These are phyloP conservation scores for Tapera naevia DNA, from an alignment of 2,797 vertebrate species.

Conservation along the genomic window DNA sequence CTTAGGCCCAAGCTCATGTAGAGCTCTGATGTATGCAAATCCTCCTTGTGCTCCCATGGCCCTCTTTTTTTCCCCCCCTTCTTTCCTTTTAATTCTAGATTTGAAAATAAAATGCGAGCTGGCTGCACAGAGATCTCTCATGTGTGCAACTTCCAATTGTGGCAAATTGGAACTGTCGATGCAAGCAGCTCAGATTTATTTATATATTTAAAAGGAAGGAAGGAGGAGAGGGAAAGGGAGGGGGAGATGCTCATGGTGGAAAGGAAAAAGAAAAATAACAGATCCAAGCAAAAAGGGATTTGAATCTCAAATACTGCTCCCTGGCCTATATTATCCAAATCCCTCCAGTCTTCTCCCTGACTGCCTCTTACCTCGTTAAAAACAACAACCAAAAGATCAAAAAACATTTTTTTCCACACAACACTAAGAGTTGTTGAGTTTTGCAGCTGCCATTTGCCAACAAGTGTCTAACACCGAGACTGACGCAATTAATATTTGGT, in stretches of 20 bases:
- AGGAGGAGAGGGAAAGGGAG: conserved; percentile 34
- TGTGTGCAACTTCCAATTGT: conserved; percentile 74
- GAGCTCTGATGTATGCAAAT: conserved; percentile 76
- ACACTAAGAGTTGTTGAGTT: conserved; percentile 41
- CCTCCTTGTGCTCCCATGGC: conserved; percentile 68
- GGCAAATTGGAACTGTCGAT: conserved; percentile 74
- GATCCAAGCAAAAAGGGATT: conserved; percentile 64
- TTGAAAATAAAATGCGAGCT: conserved; percentile 76
- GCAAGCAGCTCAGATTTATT: conserved; percentile 72
- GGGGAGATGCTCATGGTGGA: background rate
- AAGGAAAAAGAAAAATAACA: conserved; percentile 49
- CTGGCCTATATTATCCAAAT: conserved; percentile 66
- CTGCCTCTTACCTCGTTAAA: conserved; percentile 62
- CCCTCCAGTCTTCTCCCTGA: conserved; percentile 45
- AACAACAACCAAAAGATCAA: conserved; percentile 61
- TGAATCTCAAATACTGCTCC: conserved; percentile 67
- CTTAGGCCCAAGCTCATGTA: conserved; percentile 52
- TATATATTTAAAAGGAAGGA: conserved; percentile 70
- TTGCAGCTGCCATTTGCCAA: conserved; percentile 40
- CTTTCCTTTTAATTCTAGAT: conserved; percentile 73
- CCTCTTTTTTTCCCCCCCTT: conserved; percentile 5
- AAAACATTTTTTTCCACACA: conserved; percentile 6
- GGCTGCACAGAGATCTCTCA: conserved; percentile 72
- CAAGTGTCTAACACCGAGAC: conserved; percentile 25
- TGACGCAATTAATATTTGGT: conserved; percentile 66